Conservation (phyloP, 2,113 vertebrate species). For the Petrocephalus zakoni region DNA sequence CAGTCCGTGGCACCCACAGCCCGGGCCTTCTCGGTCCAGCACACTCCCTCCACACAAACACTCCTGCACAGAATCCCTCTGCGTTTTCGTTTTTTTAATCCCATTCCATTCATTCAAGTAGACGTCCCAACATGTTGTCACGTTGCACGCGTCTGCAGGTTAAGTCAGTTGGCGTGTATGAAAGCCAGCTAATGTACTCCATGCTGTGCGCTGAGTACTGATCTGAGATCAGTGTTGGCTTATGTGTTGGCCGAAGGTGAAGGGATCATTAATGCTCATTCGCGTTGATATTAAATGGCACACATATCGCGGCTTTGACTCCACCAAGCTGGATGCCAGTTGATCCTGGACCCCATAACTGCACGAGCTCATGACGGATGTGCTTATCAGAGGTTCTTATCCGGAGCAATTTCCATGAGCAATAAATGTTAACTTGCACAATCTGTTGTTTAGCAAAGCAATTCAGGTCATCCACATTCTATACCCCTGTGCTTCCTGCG, state of each 20-base stretch:
- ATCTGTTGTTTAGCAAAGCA: background rate
- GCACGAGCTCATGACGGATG: background rate
- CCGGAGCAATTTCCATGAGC: background rate
- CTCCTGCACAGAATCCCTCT: background rate
- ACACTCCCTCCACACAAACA: background rate
- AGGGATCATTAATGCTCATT: background rate
- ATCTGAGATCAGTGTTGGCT: background rate
- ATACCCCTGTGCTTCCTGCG: background rate
- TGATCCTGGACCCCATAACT: background rate
- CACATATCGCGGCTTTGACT: background rate
- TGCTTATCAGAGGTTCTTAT: background rate
- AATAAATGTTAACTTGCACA: background rate
- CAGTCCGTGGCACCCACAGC: background rate
- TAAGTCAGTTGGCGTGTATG: background rate
- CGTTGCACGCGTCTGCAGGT: background rate
- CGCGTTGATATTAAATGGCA: too few species aligned
- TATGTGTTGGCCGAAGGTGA: background rate
- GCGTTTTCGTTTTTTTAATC: background rate
- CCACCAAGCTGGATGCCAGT: background rate
- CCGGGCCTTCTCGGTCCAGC: background rate
- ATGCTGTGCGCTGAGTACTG: background rate
- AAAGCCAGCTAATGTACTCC: background rate
- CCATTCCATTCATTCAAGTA: conserved; percentile 4
- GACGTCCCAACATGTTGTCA: background rate
- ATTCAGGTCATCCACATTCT: background rate